phyloP scores from a whole-genome alignment of 23 tunicate species.

The Phallusia fumigata region DNA sequence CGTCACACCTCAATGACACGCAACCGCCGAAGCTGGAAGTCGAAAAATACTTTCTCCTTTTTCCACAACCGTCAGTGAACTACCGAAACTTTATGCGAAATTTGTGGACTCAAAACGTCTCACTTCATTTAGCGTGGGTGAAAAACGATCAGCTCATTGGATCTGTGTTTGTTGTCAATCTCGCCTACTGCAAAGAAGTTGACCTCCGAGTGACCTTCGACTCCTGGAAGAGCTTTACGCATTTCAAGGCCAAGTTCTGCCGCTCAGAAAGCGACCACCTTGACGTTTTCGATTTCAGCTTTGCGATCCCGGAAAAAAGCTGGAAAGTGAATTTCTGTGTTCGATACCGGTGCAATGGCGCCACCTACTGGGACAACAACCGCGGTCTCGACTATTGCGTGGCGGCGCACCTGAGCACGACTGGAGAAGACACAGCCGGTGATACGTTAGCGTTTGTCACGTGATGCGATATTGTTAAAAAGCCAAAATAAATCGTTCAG shows the following conservation, averaged over 20 bases:
- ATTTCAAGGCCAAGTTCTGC: conserved; percentile 23
- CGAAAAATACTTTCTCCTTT: not conserved
- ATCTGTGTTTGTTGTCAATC: conserved; percentile 26
- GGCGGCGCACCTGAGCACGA: not conserved
- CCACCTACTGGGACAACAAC: conserved; percentile 45
- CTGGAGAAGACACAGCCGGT: not conserved
- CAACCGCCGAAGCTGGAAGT: not conserved
- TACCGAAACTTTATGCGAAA: not conserved
- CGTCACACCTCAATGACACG: not conserved
- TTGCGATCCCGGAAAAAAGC: conserved; percentile 3
- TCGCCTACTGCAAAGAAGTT: conserved; percentile 29
- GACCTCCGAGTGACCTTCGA: conserved; percentile 37
- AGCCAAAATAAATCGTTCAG: not conserved
- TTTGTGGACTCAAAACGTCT: not conserved
- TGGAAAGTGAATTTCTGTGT: conserved; percentile 26
- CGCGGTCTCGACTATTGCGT: conserved; percentile 33
- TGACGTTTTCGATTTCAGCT: conserved; percentile 34
- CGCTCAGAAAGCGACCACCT: conserved; percentile 24
- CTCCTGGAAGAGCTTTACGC: conserved; percentile 28
- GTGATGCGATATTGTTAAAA: not conserved
- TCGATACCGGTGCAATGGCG: conserved; percentile 30
- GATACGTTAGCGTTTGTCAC: not conserved
- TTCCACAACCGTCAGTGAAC: not conserved
- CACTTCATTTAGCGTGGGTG: not conserved
- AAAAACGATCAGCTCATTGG: conserved; percentile 15